phyloP scores from a whole-genome alignment of 1,140 invertebrate species.

The Cydia splendana region DNA sequence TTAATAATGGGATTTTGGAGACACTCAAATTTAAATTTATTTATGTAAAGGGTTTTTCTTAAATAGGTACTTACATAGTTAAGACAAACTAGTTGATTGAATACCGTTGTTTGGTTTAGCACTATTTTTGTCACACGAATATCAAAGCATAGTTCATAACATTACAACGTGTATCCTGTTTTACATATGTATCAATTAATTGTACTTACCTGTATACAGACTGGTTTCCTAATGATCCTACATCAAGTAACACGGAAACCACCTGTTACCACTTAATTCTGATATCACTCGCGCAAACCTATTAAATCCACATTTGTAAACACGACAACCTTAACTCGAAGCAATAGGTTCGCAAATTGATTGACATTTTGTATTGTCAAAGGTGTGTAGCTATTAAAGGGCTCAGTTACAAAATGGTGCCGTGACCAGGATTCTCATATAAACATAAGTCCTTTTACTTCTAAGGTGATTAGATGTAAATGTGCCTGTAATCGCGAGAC shows the following conservation, averaged over 20 bases:
- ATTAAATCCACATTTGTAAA: neutral
- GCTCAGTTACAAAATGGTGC: neutral
- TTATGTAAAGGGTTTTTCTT: too few relatives aligned
- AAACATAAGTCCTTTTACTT: neutral
- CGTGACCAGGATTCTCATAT: neutral
- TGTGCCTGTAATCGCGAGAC: constrained; percentile 6
- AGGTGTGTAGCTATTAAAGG: neutral
- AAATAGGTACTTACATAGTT: too few relatives aligned
- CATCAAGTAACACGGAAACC: constrained; percentile 16
- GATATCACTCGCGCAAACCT: constrained; percentile 19
- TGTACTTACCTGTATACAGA: neutral
- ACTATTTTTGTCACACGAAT: too few relatives aligned
- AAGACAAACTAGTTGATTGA: too few relatives aligned
- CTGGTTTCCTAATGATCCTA: constrained; percentile 22
- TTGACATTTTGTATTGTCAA: neutral
- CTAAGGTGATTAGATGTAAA: constrained; percentile 5
- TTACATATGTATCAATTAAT: constrained; percentile 13
- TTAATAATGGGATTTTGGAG: too few relatives aligned
- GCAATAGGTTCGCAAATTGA: neutral
- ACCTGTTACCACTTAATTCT: constrained; percentile 31
- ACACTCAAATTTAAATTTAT: too few relatives aligned
- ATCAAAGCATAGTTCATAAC: too few relatives aligned
- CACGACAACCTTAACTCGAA: neutral
- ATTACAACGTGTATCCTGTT: too few relatives aligned
- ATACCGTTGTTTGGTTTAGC: too few relatives aligned